phyloP scores from a whole-genome alignment of 2,113 vertebrate species.

The Bagarius yarrelli region DNA sequence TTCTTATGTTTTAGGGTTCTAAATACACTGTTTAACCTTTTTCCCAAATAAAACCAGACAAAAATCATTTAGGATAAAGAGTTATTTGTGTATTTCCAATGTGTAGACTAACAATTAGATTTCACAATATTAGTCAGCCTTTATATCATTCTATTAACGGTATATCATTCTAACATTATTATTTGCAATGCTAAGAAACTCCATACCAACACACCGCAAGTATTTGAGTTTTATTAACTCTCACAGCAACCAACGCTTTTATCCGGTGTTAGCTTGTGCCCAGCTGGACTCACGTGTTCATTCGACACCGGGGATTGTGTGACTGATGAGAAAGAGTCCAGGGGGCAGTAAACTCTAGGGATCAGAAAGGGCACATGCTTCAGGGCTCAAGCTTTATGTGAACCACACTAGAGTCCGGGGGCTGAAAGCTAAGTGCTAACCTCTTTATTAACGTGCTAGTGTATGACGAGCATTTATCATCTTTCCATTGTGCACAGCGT shows the following conservation, averaged over 20 bases:
- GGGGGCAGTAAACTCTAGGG: slow-evolving; percentile 4
- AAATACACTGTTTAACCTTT: neutral
- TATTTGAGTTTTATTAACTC: neutral
- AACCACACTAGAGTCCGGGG: slow-evolving; percentile 35
- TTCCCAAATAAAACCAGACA: neutral
- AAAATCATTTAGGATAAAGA: neutral
- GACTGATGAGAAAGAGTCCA: slow-evolving; percentile 9
- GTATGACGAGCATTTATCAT: slow-evolving; percentile 39
- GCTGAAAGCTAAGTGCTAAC: slow-evolving; percentile 32
- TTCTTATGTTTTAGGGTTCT: neutral
- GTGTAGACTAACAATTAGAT: too few species aligned
- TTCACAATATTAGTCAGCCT: neutral
- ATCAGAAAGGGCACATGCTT: slow-evolving; percentile 36
- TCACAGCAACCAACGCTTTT: neutral
- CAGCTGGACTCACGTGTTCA: slow-evolving; percentile 6
- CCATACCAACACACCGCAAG: neutral
- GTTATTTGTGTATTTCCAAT: too few species aligned
- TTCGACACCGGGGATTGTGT: slow-evolving; percentile 24
- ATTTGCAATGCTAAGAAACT: neutral
- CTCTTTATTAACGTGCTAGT: slow-evolving; percentile 40
- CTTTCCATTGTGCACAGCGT: slow-evolving; percentile 36
- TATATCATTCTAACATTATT: neutral
- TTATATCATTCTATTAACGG: neutral
- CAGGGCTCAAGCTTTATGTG: slow-evolving; percentile 30
- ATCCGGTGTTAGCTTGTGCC: neutral